Percentiles rank a stretch among this genome's conserved stretches.
Evolutionary conservation across 1,140 invertebrate species (phyloP).

Genomic region (Drosophila nasuta): DNA sequence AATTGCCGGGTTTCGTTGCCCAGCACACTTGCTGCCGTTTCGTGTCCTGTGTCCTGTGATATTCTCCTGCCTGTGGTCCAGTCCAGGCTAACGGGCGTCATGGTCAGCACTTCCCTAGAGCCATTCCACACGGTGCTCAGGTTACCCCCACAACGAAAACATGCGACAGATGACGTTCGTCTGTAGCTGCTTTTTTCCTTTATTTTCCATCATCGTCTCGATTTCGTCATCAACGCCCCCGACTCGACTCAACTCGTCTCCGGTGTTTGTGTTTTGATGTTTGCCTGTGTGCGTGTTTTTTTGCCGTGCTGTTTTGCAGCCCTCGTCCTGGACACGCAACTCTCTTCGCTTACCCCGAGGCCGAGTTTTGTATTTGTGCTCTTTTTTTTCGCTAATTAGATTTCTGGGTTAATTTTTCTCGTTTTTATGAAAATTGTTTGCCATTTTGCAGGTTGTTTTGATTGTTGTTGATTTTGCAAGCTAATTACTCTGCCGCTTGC

Average conservation of each 20-base stretch:
- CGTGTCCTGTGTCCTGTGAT: no score
- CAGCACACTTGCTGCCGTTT: conserved; percentile 12
- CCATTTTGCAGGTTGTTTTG: conserved; percentile 35
- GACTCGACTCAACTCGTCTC: neutral
- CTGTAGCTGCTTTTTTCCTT: neutral
- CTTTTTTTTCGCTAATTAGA: conserved; percentile 70
- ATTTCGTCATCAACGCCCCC: conserved; percentile 77
- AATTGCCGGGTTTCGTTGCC: conserved; percentile 57
- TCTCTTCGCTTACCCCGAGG: neutral
- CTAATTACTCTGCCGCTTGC: conserved; percentile 61
- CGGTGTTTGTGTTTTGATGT: conserved; percentile 21
- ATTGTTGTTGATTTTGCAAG: conserved; percentile 63
- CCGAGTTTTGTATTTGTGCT: conserved; percentile 4
- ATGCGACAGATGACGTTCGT: conserved; percentile 48
- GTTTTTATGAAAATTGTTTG: conserved; percentile 52
- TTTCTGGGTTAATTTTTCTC: conserved; percentile 76
- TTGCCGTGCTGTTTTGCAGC: conserved; percentile 8
- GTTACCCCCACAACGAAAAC: conserved; percentile 31
- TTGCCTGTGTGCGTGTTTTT: conserved; percentile 26
- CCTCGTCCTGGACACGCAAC: conserved; percentile 40
- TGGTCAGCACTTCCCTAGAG: conserved; percentile 15
- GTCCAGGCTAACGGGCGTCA: conserved; percentile 4
- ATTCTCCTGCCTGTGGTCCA: neutral
- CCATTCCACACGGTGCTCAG: conserved; percentile 38
- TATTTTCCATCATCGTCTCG: conserved; percentile 46